Evolutionary conservation across 2,888 invertebrate genomes (phyloP).

Genomic region (Chironomus riparius): DNA sequence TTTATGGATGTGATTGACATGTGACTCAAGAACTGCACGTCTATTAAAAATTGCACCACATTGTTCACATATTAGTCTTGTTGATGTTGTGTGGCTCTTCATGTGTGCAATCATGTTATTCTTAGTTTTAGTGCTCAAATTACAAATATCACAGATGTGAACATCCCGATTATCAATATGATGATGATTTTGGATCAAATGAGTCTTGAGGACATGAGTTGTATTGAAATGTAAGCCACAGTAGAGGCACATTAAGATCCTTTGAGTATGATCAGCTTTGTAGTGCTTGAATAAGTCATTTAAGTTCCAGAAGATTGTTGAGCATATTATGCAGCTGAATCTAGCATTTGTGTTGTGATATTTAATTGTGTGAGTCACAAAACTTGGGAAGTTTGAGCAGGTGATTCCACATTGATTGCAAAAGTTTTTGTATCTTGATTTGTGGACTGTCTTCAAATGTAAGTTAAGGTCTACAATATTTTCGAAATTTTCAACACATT

Average conservation of each 20-base stretch:
- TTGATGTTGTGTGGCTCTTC: neutral
- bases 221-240: neutral
- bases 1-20: neutral
- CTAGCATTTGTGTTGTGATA: neutral
- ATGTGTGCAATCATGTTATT: neutral
- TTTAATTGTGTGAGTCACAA: neutral
- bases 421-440: neutral
- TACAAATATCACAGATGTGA: neutral
- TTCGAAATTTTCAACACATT: neutral
- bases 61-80: neutral
- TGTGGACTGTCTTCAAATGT: neutral
- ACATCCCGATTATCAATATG: neutral
- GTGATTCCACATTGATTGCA: neutral
- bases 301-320: neutral
- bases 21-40: neutral
- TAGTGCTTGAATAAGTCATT: neutral
- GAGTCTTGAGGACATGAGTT: neutral
- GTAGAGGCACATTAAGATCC: neutral
- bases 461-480: neutral
- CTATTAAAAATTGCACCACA: neutral
- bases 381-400: neutral
- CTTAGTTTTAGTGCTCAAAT: neutral
- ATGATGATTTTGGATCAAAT: neutral
- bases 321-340: neutral
- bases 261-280: neutral